phyloP scores from a whole-genome alignment of 2,888 invertebrate genomes.

The Ennomos quercinarius region DNA sequence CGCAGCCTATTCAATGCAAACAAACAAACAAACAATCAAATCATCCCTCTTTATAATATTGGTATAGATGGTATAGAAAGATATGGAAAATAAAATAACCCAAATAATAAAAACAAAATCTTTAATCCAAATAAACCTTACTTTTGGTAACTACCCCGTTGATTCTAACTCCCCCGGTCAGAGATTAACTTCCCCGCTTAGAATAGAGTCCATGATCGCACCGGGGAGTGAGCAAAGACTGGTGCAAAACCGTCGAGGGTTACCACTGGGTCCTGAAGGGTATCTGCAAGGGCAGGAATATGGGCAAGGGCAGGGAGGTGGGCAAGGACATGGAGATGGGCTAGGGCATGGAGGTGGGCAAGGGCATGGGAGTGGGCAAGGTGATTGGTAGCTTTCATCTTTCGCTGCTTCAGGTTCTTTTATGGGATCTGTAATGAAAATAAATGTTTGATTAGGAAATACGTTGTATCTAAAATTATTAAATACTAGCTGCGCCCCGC shows the following conservation, averaged over 20 bases:
- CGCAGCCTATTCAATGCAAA: too few species aligned
- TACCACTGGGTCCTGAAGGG: not conserved
- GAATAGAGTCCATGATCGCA: constrained; percentile 13
- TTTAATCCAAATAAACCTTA: not conserved
- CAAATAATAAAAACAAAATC: not conserved
- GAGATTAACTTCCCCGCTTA: constrained; percentile 14
- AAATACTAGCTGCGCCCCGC: too few species aligned
- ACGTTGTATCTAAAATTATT: too few species aligned
- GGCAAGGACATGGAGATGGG: not conserved
- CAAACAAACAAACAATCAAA: too few species aligned
- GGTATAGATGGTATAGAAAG: too few species aligned
- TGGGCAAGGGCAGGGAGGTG: not conserved
- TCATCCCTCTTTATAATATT: too few species aligned
- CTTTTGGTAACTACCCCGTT: not conserved
- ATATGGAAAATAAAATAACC: too few species aligned
- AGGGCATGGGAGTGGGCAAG: not conserved
- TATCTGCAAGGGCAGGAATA: not conserved
- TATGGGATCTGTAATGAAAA: too few species aligned
- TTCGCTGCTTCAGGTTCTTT: too few species aligned
- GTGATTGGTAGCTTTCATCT: not conserved
- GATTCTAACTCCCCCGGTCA: not conserved
- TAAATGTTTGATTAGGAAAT: too few species aligned
- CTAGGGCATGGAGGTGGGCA: not conserved
- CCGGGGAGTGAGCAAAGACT: constrained; percentile 13
- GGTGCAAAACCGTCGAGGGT: constrained; percentile 6